Base-by-base conservation (phyloP, 1,140 invertebrate species). In the Agrilus planipennis region DNA sequence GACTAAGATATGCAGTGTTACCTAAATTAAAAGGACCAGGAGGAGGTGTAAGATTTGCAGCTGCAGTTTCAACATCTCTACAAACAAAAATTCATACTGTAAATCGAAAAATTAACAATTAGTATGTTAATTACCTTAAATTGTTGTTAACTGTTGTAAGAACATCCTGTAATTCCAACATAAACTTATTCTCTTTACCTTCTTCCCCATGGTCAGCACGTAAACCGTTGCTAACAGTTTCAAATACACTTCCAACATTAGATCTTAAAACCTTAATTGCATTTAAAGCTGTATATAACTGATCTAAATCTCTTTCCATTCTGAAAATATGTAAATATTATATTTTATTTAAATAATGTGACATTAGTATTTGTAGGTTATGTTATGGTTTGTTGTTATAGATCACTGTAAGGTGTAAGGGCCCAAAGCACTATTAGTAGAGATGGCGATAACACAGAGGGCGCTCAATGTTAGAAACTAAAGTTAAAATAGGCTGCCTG, bases 231-330 rank as follows among this genome's bases (percentile, higher is more conserved):
- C 78, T 79, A 30, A 89, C 63, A 2, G 76, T 75, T 54, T 85
- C 82, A 55, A 89, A 89, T 11, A 88, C 81, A 61, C 83, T 73
- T 17, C 81, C 76, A 2, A 89, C 84, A 58, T 78, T 86, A 1
- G 81, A 84, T 39, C 86, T 70, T 20, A 90, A 58, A 3, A 77
- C 72, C 68, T 82, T 79, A 0, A 89, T 69, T 0, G 82, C 71
- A 47, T 72, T 76, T 45, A 90, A 61, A 20, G 83, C 80, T 4
- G 72, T 70, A 58, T 83, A 76, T 30, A 88, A 58, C 50, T 81
- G 77, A 34, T 86, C 81, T 56, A 83, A 67, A 46, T 70, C 60
- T 27, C 57, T 29, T 27, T 58, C 56, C 55, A 57, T 59, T 29
- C n/a, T n/a, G n/a, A n/a, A n/a, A n/a, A n/a, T n/a, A n/a, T n/a